Percentiles rank a stretch among this genome's conserved stretches.
Evolutionary conservation across 2,113 vertebrate genomes (phyloP).

Genomic region (Ardeotis arabs): DNA sequence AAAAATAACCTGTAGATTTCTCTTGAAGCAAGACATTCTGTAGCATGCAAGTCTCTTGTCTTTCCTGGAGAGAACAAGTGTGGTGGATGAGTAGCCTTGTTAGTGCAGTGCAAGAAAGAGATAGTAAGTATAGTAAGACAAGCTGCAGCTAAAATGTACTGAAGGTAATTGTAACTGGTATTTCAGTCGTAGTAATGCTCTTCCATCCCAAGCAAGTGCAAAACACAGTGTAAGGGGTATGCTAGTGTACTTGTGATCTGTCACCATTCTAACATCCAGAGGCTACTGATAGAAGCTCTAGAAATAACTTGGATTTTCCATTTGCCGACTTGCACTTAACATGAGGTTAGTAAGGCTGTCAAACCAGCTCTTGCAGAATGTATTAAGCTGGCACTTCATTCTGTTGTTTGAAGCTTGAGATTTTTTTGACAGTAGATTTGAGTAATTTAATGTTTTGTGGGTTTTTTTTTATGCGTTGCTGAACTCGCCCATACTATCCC

Average conservation of each 20-base stretch:
- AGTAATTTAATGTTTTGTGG: not conserved
- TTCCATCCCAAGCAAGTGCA: not conserved
- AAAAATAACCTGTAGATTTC: not conserved
- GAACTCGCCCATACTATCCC: not conserved
- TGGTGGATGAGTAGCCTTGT: not conserved
- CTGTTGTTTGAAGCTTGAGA: not conserved
- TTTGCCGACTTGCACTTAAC: not conserved
- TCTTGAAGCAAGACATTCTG: not conserved
- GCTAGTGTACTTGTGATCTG: not conserved
- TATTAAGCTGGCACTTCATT: not conserved
- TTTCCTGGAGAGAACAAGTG: not conserved
- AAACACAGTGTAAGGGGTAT: not conserved
- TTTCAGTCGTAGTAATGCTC: not conserved
- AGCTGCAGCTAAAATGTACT: not conserved
- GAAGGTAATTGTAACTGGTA: not conserved
- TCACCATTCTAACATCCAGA: not conserved
- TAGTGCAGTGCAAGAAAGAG: not conserved
- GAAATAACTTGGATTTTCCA: slow-evolving; percentile 13
- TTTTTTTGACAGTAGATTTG: not conserved
- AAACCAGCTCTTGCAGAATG: not conserved
- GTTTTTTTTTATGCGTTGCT: not conserved
- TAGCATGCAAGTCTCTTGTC: not conserved
- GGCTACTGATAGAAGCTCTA: not conserved
- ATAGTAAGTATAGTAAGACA: not conserved
- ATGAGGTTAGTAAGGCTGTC: not conserved